Percentiles rank a stretch among this genome's conserved stretches.
phyloP scores from a whole-genome alignment of 2,113 vertebrate genomes.

The Pelmatolapia mariae region DNA sequence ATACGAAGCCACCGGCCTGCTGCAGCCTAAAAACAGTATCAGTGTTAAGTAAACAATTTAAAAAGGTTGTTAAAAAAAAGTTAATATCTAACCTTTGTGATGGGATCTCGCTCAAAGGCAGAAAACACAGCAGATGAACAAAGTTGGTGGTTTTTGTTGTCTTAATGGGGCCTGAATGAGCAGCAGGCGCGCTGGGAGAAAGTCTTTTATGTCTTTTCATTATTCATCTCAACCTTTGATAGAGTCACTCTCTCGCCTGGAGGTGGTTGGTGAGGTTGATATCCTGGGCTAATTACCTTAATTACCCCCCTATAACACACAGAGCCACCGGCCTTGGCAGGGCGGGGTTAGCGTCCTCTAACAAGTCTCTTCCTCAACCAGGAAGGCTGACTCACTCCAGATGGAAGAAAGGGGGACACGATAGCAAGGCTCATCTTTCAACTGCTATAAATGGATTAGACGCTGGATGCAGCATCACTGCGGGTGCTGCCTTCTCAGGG shows the following conservation, averaged over 20 bases:
- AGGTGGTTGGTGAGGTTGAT: slow-evolving; percentile 31
- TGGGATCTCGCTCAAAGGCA: not conserved
- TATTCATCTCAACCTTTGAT: slow-evolving; percentile 49
- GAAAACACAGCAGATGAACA: not conserved
- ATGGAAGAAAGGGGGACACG: not conserved
- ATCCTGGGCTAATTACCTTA: slow-evolving; percentile 46
- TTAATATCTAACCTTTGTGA: not conserved
- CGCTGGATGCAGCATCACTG: not conserved
- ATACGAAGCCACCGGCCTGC: not conserved
- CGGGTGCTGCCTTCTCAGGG: not conserved
- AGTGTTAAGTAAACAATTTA: not conserved
- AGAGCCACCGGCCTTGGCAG: not conserved
- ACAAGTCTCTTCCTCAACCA: slow-evolving; percentile 2
- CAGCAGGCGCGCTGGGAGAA: not conserved
- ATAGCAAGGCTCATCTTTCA: not conserved
- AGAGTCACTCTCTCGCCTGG: not conserved
- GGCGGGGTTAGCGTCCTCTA: not conserved
- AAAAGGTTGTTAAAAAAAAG: not conserved
- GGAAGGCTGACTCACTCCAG: slow-evolving; percentile 10
- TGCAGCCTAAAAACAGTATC: not conserved
- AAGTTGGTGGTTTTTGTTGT: not conserved
- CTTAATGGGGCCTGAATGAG: not conserved
- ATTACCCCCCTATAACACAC: slow-evolving; percentile 8
- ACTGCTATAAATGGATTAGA: not conserved
- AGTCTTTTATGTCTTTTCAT: slow-evolving; percentile 17